Percentiles rank a stretch among this genome's conserved stretches.
Evolutionary conservation across 1,140 invertebrate species (phyloP).

Genomic region (Drosophila hydei): DNA sequence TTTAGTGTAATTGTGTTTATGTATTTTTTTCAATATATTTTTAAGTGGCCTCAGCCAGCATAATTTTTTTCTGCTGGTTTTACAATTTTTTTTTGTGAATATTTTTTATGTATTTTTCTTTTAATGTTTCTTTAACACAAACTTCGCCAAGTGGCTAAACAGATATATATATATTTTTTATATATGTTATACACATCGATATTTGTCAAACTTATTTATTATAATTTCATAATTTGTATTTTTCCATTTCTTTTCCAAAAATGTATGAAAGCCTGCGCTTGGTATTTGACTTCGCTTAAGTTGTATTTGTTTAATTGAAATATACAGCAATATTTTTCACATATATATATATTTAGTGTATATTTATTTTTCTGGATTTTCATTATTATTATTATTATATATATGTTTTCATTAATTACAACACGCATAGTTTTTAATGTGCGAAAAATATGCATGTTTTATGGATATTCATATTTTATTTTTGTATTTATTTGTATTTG

Average conservation of each 20-base stretch:
- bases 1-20: conserved; percentile 17
- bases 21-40: conserved; percentile 36
- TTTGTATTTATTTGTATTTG: conserved; percentile 79
- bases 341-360: conserved; percentile 30
- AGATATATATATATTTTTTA: conserved; percentile 37
- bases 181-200: conserved; percentile 70
- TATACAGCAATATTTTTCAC: conserved; percentile 43
- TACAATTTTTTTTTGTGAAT: conserved; percentile 62
- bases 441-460: conserved; percentile 22
- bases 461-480: conserved; percentile 9
- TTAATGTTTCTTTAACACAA: conserved; percentile 60
- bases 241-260: conserved; percentile 61
- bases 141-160: conserved; percentile 68
- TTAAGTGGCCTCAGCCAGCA: conserved; percentile 77
- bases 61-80: conserved; percentile 76
- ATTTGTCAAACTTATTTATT: conserved; percentile 61
- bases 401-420: conserved; percentile 8
- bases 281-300: conserved; percentile 33
- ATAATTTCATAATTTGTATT: conserved; percentile 12
- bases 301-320: conserved; percentile 44
- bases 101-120: conserved; percentile 36
- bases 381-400: neutral
- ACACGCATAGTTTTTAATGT: conserved; percentile 41
- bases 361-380: conserved; percentile 36
- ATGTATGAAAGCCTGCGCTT: conserved; percentile 79